Evolutionary conservation across 2,888 invertebrate genomes (phyloP).

Genomic region (Philonicus albiceps): DNA sequence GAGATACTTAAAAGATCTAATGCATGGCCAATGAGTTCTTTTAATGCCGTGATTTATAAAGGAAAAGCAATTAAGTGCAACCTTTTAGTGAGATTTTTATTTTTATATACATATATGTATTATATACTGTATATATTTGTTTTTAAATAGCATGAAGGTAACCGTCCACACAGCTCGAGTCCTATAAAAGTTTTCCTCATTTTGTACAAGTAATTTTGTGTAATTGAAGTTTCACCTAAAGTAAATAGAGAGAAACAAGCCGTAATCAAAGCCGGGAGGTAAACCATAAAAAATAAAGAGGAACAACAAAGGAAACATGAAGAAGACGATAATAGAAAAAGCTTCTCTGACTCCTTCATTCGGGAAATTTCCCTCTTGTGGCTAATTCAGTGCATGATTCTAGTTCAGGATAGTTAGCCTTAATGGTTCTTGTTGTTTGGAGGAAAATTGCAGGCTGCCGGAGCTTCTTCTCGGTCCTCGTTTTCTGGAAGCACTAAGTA

Average conservation of each 20-base stretch:
- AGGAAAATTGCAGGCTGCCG: constrained; percentile 16
- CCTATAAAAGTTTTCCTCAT: constrained; percentile 20
- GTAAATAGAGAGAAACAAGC: constrained; percentile 25
- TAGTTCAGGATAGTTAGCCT: constrained; percentile 37
- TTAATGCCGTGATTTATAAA: background rate
- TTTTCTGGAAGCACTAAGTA: constrained; percentile 24
- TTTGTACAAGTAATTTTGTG: constrained; percentile 23
- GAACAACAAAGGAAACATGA: constrained; percentile 17
- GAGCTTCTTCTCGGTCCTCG: background rate
- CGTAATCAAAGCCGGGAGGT: constrained; percentile 9
- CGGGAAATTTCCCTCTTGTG: constrained; percentile 42
- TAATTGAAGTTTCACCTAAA: constrained; percentile 35
- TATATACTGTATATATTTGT: too few relatives aligned
- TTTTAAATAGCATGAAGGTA: background rate
- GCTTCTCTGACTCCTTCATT: constrained; percentile 26
- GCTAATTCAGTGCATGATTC: constrained; percentile 41
- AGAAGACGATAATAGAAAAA: constrained; percentile 38
- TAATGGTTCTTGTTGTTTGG: constrained; percentile 36
- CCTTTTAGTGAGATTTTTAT: background rate
- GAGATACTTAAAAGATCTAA: background rate
- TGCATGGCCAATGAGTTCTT: background rate
- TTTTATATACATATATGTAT: too few relatives aligned
- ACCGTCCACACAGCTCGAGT: background rate
- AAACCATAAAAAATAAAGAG: background rate
- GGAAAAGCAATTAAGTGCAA: background rate